Conservation (phyloP, 2,888 invertebrate species). For the Coelopa pilipes region DNA sequence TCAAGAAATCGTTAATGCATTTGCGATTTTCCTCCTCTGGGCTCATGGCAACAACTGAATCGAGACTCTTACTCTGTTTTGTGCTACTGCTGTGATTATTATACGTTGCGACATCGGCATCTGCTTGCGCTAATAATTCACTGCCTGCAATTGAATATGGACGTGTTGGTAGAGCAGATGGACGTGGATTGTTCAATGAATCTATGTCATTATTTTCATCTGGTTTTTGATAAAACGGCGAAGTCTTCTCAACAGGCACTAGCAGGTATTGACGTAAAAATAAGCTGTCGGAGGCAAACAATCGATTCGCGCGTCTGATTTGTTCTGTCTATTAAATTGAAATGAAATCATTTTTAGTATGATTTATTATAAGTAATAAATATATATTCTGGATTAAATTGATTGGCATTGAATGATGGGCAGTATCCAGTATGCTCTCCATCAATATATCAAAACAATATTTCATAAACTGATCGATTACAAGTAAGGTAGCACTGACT, state of each 20-base stretch:
- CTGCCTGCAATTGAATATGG: slow-evolving; percentile 71
- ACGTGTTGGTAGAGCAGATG: slow-evolving; percentile 67
- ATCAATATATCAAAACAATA: no score
- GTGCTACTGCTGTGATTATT: slow-evolving; percentile 53
- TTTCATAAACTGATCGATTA: no score
- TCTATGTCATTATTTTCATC: slow-evolving; percentile 55
- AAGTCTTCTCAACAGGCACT: slow-evolving; percentile 81
- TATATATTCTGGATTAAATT: no score
- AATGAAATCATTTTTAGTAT: slow-evolving; percentile 50
- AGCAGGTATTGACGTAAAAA: slow-evolving; percentile 89
- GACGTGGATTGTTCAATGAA: slow-evolving; percentile 48
- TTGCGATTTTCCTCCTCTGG: slow-evolving; percentile 80
- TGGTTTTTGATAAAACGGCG: slow-evolving; percentile 72
- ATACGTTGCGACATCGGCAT: slow-evolving; percentile 52
- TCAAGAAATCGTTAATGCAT: slow-evolving; percentile 82
- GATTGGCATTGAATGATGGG: no score
- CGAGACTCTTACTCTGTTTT: slow-evolving; percentile 65
- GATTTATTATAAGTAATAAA: no score
- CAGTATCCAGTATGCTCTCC: no score
- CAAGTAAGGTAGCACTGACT: no score
- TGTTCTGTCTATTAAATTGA: slow-evolving; percentile 82
- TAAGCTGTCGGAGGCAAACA: slow-evolving; percentile 93
- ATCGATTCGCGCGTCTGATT: slow-evolving; percentile 88
- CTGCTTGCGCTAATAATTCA: slow-evolving; percentile 56
- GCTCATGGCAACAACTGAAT: slow-evolving; percentile 71